Base-by-base conservation (phyloP, 2,797 vertebrate species). In the Telmatherina bonti region DNA sequence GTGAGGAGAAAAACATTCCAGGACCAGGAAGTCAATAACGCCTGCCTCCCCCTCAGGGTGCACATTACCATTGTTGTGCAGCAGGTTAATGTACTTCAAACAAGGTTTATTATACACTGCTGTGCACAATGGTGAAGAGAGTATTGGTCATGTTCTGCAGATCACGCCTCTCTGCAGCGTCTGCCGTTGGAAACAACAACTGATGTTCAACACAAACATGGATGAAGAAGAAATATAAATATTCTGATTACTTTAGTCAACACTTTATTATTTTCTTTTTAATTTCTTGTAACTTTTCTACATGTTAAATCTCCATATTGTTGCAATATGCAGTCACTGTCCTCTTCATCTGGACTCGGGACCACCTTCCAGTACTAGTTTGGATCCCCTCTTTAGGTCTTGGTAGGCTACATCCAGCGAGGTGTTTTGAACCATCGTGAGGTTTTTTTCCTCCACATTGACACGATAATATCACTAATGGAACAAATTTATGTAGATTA, bases 51-150 rank as follows among this genome's bases (percentile, higher is more conserved):
- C 90, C 91, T 91, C 85, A 88, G 93, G 93, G 90, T 91, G 86
- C 80, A 85, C 85, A 89, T 90, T 89, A 90, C 81, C 82, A 91
- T 93, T 92, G 93, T 94, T 94, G 93, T 91, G 89, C 89, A 85
- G 87, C 91, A 93, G 92, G 93, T 93, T 94, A 93, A 93, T 93
- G 90, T 89, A 91, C 92, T 93, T 92, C 89, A 93, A 93, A 92
- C 90, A 89, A 88, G 91, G 90, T 93, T 94, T 93, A 93, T 93
- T 93, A 93, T 88, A 91, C 76, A 87, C 90, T 85, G 82, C 78
- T 67, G 77, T 63, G 83, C 85, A 91, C 89, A 90, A 84, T 85
- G 67, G 88, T 87, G 90, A 92, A 88, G 66, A 81, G 78, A 45
- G 72, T 63, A 56, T 79, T 55, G 70, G 85, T 66, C 81, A 54